Evolutionary conservation across 64 coral and sea anemone species (phyloP).

Genomic region (Actinia tenebrosa): DNA sequence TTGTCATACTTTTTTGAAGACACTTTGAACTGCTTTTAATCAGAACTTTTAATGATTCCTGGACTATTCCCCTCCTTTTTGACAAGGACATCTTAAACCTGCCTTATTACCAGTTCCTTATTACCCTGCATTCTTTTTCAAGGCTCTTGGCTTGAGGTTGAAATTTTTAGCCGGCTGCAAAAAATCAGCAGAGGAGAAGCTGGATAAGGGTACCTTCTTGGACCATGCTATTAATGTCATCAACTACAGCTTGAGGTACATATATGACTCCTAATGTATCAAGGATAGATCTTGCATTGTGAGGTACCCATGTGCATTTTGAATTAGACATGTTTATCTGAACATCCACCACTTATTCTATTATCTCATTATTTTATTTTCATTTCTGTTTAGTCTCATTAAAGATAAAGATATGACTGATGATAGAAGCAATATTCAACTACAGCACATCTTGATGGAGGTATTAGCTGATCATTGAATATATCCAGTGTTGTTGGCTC

Average conservation of each 20-base stretch:
- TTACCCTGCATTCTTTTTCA: background rate
- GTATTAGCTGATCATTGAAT: background rate
- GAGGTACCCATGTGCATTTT: background rate
- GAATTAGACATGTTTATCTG: no score
- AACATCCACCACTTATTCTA: background rate
- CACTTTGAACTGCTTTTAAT: no score
- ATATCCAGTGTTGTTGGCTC: background rate
- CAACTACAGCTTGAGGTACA: conserved; percentile 18
- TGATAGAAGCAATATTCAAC: background rate
- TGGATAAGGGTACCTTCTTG: background rate
- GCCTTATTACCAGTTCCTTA: no score
- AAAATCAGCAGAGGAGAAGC: background rate
- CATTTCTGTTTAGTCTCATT: background rate
- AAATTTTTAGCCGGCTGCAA: conserved; percentile 31
- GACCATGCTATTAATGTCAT: background rate
- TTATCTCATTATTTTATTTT: background rate
- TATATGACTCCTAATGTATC: background rate
- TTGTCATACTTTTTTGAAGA: background rate
- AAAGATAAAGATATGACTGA: background rate
- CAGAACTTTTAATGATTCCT: no score
- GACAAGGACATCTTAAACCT: no score
- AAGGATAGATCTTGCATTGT: no score
- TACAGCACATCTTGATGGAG: background rate
- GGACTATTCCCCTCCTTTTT: no score
- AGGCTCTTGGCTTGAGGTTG: conserved; percentile 51